These are phyloP conservation scores for Eulithis testata DNA, from an alignment of 2,888 invertebrate genomes.

Conservation along the genomic window DNA sequence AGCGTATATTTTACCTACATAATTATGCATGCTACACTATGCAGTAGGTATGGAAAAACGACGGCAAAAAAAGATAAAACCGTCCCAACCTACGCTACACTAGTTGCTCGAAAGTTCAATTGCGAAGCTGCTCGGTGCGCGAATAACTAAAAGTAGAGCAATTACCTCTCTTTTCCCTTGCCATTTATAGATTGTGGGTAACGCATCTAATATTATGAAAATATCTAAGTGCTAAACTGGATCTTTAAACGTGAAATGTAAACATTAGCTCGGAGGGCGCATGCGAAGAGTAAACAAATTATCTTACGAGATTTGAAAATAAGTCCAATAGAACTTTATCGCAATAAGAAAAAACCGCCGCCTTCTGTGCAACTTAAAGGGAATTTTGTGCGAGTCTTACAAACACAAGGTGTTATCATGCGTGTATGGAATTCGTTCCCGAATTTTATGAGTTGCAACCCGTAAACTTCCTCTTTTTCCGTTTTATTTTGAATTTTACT, in stretches of 20 bases:
- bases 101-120: no score
- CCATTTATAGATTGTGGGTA: no score
- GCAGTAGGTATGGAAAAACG: no score
- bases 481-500: constrained; percentile 48
- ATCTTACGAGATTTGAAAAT: constrained; percentile 50
- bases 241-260: constrained; percentile 66
- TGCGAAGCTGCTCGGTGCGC: no score
- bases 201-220: no score
- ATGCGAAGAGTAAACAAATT: constrained; percentile 77
- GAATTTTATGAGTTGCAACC: constrained; percentile 56
- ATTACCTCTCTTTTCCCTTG: no score
- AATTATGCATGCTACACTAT: no score
- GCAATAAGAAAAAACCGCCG: constrained; percentile 8
- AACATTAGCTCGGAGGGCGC: constrained; percentile 64
- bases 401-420: constrained; percentile 23
- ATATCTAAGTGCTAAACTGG: constrained; percentile 45
- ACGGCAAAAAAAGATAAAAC: no score
- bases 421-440: constrained; percentile 19
- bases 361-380: background rate
- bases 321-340: constrained; percentile 26
- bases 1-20: no score
- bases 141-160: no score
- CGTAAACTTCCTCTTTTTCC: constrained; percentile 58
- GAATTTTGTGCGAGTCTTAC: background rate
- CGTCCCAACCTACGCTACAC: no score